Conservation (phyloP, 2,888 invertebrate genomes). For the Caenorhabditis virilis region DNA sequence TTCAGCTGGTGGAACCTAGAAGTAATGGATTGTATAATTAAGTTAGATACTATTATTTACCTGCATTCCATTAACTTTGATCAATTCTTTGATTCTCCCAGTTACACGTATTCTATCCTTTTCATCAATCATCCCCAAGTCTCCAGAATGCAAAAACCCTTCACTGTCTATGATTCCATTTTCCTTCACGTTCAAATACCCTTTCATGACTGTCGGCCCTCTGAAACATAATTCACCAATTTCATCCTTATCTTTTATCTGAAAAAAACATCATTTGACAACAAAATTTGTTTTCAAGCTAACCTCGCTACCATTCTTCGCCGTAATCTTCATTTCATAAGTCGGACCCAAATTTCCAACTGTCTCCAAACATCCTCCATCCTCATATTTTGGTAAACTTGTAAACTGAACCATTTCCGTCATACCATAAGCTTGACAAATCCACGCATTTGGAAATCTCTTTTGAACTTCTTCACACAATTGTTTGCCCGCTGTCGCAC, state of each 20-base stretch:
- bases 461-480: conserved; percentile 50
- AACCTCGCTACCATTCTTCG: conserved; percentile 16
- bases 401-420: conserved; percentile 40
- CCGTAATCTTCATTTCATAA: conserved; percentile 31
- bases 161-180: conserved; percentile 25
- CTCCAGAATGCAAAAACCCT: conserved; percentile 43
- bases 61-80: conserved; percentile 43
- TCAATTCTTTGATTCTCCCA: conserved; percentile 33
- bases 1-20: conserved; percentile 39
- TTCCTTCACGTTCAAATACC: conserved; percentile 37
- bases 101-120: conserved; percentile 24
- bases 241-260: conserved; percentile 13
- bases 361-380: conserved; percentile 30
- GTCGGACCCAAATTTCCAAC: conserved; percentile 28
- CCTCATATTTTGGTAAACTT: conserved; percentile 20
- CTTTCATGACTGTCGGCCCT: conserved; percentile 47
- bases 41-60: conserved; percentile 2
- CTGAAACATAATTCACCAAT: conserved; percentile 45
- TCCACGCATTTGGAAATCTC: conserved; percentile 45
- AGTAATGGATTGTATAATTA: background rate
- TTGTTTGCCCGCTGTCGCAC: conserved; percentile 56
- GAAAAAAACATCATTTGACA: background rate
- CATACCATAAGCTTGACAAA: conserved; percentile 39
- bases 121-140: conserved; percentile 27
- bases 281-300: background rate